phyloP scores from a whole-genome alignment of 1,140 invertebrate species.

The Zaprionus africanus region DNA sequence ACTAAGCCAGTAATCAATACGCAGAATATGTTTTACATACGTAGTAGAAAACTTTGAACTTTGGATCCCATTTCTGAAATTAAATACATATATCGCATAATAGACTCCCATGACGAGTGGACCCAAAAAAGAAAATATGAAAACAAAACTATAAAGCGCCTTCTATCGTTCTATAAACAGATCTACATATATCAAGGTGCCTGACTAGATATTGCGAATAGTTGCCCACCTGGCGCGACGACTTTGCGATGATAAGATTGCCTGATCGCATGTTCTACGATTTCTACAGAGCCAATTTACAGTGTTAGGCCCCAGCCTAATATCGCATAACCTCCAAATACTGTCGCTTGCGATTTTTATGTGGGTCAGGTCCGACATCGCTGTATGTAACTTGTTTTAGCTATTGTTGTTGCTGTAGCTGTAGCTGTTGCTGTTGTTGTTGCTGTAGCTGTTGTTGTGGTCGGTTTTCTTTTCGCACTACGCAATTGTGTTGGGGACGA shows the following conservation, averaged over 20 bases:
- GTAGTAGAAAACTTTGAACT: background rate
- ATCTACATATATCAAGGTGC: background rate
- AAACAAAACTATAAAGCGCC: background rate
- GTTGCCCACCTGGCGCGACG: background rate
- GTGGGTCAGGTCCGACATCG: conserved; percentile 32
- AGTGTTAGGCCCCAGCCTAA: conserved; percentile 3
- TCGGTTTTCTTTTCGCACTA: background rate
- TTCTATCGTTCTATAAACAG: background rate
- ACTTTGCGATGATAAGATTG: background rate
- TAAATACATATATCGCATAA: background rate
- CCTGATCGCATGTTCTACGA: background rate
- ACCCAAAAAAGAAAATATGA: background rate
- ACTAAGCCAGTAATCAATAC: background rate
- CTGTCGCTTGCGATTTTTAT: conserved; percentile 12
- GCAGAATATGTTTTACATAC: background rate
- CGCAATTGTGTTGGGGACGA: background rate
- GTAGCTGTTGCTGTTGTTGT: background rate
- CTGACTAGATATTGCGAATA: background rate
- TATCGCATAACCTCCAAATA: conserved; percentile 5
- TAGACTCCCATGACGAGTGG: background rate
- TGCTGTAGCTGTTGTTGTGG: background rate
- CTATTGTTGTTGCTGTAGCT: background rate
- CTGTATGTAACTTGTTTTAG: conserved; percentile 24
- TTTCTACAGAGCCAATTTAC: background rate
- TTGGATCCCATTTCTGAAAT: background rate